These are phyloP conservation scores for Thaleichthys pacificus DNA, from an alignment of 2,797 vertebrate genomes.

Conservation along the genomic window DNA sequence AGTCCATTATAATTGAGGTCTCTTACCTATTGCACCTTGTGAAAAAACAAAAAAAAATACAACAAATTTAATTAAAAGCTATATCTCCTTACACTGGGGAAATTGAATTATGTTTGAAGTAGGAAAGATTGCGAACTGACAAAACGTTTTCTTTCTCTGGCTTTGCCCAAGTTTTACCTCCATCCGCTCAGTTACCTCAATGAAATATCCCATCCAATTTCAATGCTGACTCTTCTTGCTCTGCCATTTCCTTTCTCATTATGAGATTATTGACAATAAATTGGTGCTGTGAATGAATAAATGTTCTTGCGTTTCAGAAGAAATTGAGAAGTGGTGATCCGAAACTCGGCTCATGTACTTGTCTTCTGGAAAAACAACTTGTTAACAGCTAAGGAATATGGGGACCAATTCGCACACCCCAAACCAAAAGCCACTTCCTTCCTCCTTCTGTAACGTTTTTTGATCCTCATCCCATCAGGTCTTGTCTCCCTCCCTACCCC, in stretches of 20 bases:
- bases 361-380: conserved; percentile 15
- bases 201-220: conserved; percentile 54
- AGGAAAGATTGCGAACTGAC: conserved; percentile 72
- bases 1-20: conserved; percentile 80
- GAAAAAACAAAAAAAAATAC: conserved; percentile 64
- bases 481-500: conserved; percentile 54
- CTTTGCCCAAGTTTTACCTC: conserved; percentile 53
- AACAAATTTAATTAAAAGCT: conserved; percentile 81
- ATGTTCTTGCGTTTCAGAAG: conserved; percentile 32
- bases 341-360: conserved; percentile 18
- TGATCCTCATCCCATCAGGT: conserved; percentile 54
- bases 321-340: conserved; percentile 35
- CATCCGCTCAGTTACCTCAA: conserved; percentile 50
- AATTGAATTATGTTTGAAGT: conserved; percentile 80
- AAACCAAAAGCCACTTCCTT: conserved; percentile 37
- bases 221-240: conserved; percentile 34
- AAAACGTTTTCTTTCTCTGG: conserved; percentile 72
- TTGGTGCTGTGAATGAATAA: conserved; percentile 25
- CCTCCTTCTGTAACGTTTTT: conserved; percentile 34
- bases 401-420: conserved; percentile 33
- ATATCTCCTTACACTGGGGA: conserved; percentile 73
- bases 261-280: conserved; percentile 52
- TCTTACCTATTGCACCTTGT: conserved; percentile 75
- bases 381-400: conserved; percentile 42
- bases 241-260: conserved; percentile 29